Evolutionary conservation across 2,797 vertebrate genomes (phyloP), one percentile per base, ranked within the genome.

Genomic region (Epinephelus coioides): DNA sequence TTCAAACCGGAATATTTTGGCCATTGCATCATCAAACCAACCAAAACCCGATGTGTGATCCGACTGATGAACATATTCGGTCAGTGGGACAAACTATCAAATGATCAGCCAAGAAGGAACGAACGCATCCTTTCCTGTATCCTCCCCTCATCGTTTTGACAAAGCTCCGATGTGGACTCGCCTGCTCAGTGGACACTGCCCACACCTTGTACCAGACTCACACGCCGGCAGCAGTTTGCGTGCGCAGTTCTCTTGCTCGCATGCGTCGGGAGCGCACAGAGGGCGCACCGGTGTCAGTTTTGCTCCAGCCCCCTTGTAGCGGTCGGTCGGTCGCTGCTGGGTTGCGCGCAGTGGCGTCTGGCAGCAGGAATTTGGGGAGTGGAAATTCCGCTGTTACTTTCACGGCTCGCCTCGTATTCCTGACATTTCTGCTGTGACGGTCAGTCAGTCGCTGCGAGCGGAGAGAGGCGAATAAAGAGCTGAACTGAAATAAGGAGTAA

Each of bases 251-350:
- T 57, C 56, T 13, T 23, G 56, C 78, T 69, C 62, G 53, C 74
- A 53, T 75, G 82, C 78, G 88, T 86, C 84, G 5, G 78, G 84
- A 81, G 88, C 91, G 82, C 87, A 82, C 86, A 51, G 83, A 87
- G 90, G 81, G 86, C 87, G 90, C 92, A 87, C 75, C 50, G 84
- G 85, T 84, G 87, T 87, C 88, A 90, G 76, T 92, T 43, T 40
- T 14, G 79, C 87, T 83, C 81, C 85, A 81, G 87, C 78, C 59
- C 59, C n/a, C 84, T 70, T 3, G 54, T 17, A 79, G 19, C 83
- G 34, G 71, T 78, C 81, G 75, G 73, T 73, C 66, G 40, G 34
- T 83, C 44, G 83, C 82, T 85, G 79, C 72, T 74, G 78, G 53
- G 6, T 61, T 79, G 77, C 73, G 79, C 86, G 73, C 83, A 55